Percentiles rank a stretch among this genome's conserved stretches.
Conservation (phyloP, 1,140 invertebrate species). For the Asbolus verrucosus region DNA sequence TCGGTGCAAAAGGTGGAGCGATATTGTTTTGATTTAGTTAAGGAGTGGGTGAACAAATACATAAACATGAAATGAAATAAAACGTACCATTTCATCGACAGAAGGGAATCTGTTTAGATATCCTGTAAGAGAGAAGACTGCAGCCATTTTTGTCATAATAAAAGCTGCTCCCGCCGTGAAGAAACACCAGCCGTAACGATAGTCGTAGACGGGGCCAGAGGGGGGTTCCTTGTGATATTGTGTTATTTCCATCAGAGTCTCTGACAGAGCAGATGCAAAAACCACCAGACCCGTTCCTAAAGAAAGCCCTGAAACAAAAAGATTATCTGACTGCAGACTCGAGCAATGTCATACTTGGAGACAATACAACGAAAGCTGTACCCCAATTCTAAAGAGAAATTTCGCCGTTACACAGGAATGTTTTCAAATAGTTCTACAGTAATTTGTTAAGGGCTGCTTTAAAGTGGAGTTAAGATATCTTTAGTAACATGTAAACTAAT, state of each 20-base stretch:
- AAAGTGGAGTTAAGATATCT: conserved; percentile 15
- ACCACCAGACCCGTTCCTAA: conserved; percentile 74
- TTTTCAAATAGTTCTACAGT: conserved; percentile 35
- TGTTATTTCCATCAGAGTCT: conserved; percentile 70
- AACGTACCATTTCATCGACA: conserved; percentile 74
- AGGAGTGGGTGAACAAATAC: conserved; percentile 8
- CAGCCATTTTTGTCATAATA: conserved; percentile 75
- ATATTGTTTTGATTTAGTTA: conserved; percentile 12
- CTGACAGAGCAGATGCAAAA: conserved; percentile 73
- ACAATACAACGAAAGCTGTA: conserved; percentile 32
- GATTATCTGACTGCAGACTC: conserved; percentile 37
- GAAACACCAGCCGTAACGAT: conserved; percentile 80
- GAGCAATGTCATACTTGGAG: conserved; percentile 31
- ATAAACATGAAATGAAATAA: conserved; percentile 33
- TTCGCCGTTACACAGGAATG: conserved; percentile 32
- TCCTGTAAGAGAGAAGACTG: conserved; percentile 73
- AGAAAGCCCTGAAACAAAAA: conserved; percentile 70
- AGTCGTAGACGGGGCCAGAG: conserved; percentile 66
- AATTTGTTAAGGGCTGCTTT: conserved; percentile 22
- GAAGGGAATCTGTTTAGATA: conserved; percentile 74
- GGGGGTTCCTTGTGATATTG: conserved; percentile 60
- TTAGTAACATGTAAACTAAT: conserved; percentile 13
- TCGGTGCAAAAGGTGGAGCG: neutral
- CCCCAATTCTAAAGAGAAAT: conserved; percentile 26
- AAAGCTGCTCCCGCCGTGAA: conserved; percentile 75